A percentile compares a stretch with the other conserved stretches of the same genome.
Conservation (phyloP, 2,797 vertebrate genomes). For the Aulostomus chinensis region DNA sequence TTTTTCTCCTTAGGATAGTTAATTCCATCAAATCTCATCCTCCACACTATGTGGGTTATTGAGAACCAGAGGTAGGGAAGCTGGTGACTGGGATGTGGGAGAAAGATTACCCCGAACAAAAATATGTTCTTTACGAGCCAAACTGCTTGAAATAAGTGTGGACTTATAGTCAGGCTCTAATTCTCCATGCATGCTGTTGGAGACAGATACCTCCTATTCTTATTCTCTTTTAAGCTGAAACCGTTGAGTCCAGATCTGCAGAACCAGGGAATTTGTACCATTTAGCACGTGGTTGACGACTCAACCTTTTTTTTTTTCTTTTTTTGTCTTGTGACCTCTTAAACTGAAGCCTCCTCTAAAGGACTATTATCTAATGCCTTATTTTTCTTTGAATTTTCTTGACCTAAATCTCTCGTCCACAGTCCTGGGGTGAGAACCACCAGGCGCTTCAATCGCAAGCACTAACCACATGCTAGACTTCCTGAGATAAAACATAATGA, state of each 20-base stretch:
- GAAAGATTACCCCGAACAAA: constrained; percentile 61
- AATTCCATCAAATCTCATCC: constrained; percentile 77
- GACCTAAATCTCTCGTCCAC: constrained; percentile 7
- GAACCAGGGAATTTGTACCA: too few species aligned
- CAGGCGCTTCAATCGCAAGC: neutral
- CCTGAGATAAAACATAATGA: neutral
- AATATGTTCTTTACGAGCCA: constrained; percentile 55
- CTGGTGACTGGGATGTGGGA: constrained; percentile 57
- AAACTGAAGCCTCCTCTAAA: too few species aligned
- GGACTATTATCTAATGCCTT: too few species aligned
- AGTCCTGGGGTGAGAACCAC: neutral
- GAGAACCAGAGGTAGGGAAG: constrained; percentile 57
- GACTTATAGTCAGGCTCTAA: constrained; percentile 33
- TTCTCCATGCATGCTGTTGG: constrained; percentile 35
- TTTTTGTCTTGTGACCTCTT: too few species aligned
- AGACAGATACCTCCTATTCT: constrained; percentile 36
- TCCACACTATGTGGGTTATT: constrained; percentile 76
- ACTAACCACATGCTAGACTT: constrained; percentile 8
- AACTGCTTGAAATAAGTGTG: constrained; percentile 42
- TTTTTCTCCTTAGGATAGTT: constrained; percentile 32
- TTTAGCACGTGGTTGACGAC: too few species aligned
- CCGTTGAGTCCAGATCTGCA: too few species aligned
- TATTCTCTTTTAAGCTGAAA: too few species aligned
- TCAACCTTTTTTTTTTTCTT: too few species aligned
- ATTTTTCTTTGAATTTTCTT: constrained; percentile 1